Base-by-base conservation (phyloP, 2,888 invertebrate species). In the Platycheirus albimanus region DNA sequence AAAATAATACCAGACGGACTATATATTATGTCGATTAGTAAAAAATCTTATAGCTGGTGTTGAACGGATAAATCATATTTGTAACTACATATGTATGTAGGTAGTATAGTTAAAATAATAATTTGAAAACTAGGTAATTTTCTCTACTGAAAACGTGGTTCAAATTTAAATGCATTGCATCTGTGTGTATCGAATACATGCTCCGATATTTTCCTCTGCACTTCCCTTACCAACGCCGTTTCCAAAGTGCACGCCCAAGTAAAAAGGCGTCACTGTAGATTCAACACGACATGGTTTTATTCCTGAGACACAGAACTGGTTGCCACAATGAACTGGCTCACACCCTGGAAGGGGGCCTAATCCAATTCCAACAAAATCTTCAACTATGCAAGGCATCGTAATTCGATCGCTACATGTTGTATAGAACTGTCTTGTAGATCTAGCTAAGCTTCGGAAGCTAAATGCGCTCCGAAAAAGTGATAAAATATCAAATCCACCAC, bases 141-240 rank as follows among this genome's bases (percentile, higher is more conserved):
- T 24, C 24, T 6, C 24, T 24, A 4, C 3, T 24, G 3, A 24
- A 24, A 6, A 24, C 24, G 6, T 4, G 24, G 24, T 24, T 24
- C 6, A 24, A 24, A 6, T 6, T 85, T 87, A 91, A 85, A 91
- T 90, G 89, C 96, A 96, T 51, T 94, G 93, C 85, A 94, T 89
- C 90, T 96, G 96, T 71, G 93, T 92, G 87, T 95, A 96, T 77
- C 92, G 93, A 54, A 96, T 89, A 87, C 96, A 96, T 91, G 95
- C 95, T 20, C 96, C 96, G 38, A 96, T 93, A 87, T 96, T 96
- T 84, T 96, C 96, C 85, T 96, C 96, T 0, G 96, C 94, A 38
- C 93, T 94, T 19, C 93, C 93, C 86, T 94, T 94, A n/a, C 91
- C 88, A 0, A 90, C 89, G 0, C 93, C 94, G 1, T 94, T 93